Conservation (phyloP, 2,797 vertebrate genomes). For the Dermochelys coriacea region DNA sequence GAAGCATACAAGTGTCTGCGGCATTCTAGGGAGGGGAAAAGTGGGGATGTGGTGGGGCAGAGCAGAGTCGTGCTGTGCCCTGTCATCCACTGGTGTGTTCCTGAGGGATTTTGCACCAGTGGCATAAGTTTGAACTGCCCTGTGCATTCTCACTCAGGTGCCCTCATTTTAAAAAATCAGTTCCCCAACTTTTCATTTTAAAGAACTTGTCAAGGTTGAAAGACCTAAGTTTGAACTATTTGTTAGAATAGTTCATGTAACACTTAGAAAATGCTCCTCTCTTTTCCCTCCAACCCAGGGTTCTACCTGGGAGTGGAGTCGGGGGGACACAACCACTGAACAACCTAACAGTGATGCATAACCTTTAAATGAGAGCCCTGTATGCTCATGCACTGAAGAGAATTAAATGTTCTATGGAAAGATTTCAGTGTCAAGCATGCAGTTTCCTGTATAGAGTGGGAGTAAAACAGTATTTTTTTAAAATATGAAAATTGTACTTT, state of each 20-base stretch:
- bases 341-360: background rate
- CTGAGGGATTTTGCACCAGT: background rate
- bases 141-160: background rate
- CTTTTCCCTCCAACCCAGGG: too few relatives aligned
- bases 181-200: background rate
- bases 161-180: background rate
- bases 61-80: background rate
- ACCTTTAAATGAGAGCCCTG: background rate
- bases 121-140: background rate
- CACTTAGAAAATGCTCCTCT: background rate
- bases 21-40: background rate
- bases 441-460: background rate
- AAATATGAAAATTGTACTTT: background rate
- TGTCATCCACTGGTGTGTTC: background rate
- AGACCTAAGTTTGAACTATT: background rate
- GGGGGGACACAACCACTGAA: background rate
- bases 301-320: background rate
- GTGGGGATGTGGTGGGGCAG: background rate
- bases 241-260: background rate
- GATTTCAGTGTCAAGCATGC: background rate
- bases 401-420: background rate
- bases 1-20: background rate
- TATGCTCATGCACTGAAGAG: background rate
- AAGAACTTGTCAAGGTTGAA: background rate
- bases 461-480: background rate